Percentiles rank a stretch among this genome's conserved stretches.
Conservation (phyloP, 2,797 vertebrate species). For the Manis pentadactyla region DNA sequence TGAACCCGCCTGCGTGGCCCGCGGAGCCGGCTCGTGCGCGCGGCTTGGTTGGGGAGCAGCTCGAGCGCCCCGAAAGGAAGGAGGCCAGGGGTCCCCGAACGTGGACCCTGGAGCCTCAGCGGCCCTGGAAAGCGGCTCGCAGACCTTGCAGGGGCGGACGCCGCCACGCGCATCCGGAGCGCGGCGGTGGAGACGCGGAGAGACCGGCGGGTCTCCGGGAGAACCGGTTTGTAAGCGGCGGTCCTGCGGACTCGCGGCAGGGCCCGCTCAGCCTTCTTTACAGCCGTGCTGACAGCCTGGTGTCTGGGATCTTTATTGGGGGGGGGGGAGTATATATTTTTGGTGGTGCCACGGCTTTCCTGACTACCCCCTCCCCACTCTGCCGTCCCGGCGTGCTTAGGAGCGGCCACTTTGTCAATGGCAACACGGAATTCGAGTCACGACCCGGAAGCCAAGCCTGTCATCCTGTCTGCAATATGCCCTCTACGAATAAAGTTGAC, state of each 20-base stretch:
- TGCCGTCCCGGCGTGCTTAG: background rate
- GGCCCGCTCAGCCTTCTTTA: background rate
- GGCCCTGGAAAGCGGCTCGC: background rate
- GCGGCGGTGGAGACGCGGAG: background rate
- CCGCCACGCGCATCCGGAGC: background rate
- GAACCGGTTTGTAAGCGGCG: background rate
- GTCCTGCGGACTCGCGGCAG: background rate
- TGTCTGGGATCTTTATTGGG: background rate
- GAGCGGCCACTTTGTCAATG: background rate
- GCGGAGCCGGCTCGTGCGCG: too few species aligned
- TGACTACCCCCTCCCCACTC: background rate
- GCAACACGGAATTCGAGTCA: background rate
- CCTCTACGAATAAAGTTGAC: conserved; percentile 63
- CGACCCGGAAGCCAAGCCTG: conserved; percentile 18
- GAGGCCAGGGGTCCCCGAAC: too few species aligned
- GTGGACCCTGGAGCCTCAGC: background rate
- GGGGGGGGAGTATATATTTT: conserved; percentile 25
- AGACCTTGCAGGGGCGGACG: background rate
- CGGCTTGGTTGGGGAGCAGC: rapidly evolving
- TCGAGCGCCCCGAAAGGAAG: background rate
- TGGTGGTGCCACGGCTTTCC: background rate
- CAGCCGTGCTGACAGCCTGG: background rate
- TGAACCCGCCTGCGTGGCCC: conserved; percentile 51
- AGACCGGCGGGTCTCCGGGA: background rate
- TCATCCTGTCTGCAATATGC: background rate